Evolutionary conservation across 2,888 invertebrate species (phyloP), one percentile per base, ranked within the genome.

Genomic region (Luffia ferchaultella): DNA sequence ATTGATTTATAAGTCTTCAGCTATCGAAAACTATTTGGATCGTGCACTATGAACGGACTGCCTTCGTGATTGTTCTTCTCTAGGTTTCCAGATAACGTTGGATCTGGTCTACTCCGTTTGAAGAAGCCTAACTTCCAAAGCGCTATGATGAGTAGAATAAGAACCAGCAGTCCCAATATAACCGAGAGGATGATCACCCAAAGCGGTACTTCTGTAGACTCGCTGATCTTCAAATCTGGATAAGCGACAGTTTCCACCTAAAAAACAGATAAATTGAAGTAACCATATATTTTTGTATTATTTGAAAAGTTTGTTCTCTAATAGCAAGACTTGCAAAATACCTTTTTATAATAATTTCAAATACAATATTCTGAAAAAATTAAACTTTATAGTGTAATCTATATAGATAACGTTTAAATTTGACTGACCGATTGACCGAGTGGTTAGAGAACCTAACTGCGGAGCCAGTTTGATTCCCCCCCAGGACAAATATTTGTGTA

Each of bases 71-170:
- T 77, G 63, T 90, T 90, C 64, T 92, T 92, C 66, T 91, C 91
- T 18, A 92, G 72, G 70, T 92, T 92, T 0, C 93, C 94, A 18
- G 92, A 92, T 2, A 93, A 71, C 16, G 94, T 94, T 1, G 91
- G 92, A 71, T 95, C 94, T 2, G 93, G 93, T 56, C 95, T 86
- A 66, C 93, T 89, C 63, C 94, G 80, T 66, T 94, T 95, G 78
- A 95, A 96, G 87, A 96, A 96, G 49, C 95, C 95, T 50, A 94
- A 89, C 82, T 93, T 95, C 90, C 95, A 95, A 53, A 97, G 80
- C 18, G 91, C 86, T 48, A 93, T 85, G 44, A 93, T 92, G 48
- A 97, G 85, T 2, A 95, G 69, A 41, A 95, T 87, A 40, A 98
- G 84, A 17, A 98, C 84, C 57, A 97, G 66, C 40, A 98, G 80